A percentile compares a stretch with the other conserved stretches of the same genome.
phyloP scores from a whole-genome alignment of 2,888 invertebrate species.

The Neelides folsomi region DNA sequence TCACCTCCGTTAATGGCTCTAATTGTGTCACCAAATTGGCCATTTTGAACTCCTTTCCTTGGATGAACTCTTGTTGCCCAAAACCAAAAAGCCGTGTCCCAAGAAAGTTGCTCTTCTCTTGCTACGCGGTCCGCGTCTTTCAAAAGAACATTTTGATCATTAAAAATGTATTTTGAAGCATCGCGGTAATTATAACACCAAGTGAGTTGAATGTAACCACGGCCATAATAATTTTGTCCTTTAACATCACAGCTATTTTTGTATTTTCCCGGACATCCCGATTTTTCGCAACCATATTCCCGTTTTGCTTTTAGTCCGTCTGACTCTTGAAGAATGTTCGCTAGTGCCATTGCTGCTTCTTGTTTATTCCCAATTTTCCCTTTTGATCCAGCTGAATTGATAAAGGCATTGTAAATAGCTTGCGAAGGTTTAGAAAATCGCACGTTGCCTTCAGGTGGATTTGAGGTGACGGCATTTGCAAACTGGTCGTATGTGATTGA shows the following conservation, averaged over 20 bases:
- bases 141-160: neutral
- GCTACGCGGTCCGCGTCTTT: neutral
- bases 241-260: neutral
- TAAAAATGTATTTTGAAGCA: neutral
- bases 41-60: neutral
- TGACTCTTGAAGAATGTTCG: slow-evolving; percentile 4
- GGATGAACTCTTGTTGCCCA: neutral
- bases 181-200: neutral
- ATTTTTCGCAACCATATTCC: neutral
- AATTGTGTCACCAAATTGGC: neutral
- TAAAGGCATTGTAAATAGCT: neutral
- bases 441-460: neutral
- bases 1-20: slow-evolving; percentile 1
- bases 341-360: slow-evolving; percentile 3
- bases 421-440: neutral
- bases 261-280: neutral
- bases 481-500: slow-evolving; percentile 1
- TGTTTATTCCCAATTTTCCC: neutral
- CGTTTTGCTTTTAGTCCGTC: neutral
- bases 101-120: neutral
- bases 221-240: neutral
- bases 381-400: neutral
- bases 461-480: slow-evolving; percentile 2
- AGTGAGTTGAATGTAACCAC: slow-evolving; percentile 4
- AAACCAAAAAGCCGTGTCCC: slow-evolving; percentile 2